A percentile compares a stretch with the other conserved stretches of the same genome.
Evolutionary conservation across 1,140 invertebrate species (phyloP).

Genomic region (Saxidomus purpurata): DNA sequence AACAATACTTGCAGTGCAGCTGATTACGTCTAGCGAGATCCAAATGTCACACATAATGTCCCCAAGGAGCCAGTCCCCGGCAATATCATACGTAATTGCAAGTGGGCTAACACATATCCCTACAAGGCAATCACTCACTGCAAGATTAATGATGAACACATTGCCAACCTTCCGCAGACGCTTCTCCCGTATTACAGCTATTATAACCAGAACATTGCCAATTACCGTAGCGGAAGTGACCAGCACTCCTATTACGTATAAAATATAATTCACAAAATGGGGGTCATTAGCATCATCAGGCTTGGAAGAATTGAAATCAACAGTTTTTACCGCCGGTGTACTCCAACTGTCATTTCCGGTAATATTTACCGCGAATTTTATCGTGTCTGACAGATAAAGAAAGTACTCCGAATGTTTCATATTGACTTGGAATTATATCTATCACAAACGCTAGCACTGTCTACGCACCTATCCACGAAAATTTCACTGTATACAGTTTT

Average conservation of each 20-base stretch:
- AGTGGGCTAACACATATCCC: slow-evolving; percentile 87
- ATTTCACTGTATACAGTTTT: neutral
- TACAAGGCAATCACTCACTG: slow-evolving; percentile 96
- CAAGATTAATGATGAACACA: slow-evolving; percentile 97
- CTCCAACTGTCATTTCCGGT: neutral
- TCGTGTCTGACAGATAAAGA: neutral
- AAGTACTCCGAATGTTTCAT: slow-evolving; percentile 7
- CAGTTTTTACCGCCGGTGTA: neutral
- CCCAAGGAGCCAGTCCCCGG: slow-evolving; percentile 85
- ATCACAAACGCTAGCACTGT: neutral
- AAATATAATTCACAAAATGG: slow-evolving; percentile 5
- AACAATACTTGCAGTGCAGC: slow-evolving; percentile 88
- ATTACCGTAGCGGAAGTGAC: slow-evolving; percentile 52
- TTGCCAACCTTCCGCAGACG: slow-evolving; percentile 95
- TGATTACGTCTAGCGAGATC: slow-evolving; percentile 87
- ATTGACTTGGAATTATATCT: neutral
- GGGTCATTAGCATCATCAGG: neutral
- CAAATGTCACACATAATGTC: slow-evolving; percentile 86
- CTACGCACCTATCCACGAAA: neutral
- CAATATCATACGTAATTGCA: slow-evolving; percentile 75
- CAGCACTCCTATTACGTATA: slow-evolving; percentile 32
- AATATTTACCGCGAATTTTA: neutral
- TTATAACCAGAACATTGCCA: slow-evolving; percentile 59
- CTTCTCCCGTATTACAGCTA: slow-evolving; percentile 58
- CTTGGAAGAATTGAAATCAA: neutral